Conservation (phyloP, 2,888 invertebrate genomes). For the Rhagonycha lutea region DNA sequence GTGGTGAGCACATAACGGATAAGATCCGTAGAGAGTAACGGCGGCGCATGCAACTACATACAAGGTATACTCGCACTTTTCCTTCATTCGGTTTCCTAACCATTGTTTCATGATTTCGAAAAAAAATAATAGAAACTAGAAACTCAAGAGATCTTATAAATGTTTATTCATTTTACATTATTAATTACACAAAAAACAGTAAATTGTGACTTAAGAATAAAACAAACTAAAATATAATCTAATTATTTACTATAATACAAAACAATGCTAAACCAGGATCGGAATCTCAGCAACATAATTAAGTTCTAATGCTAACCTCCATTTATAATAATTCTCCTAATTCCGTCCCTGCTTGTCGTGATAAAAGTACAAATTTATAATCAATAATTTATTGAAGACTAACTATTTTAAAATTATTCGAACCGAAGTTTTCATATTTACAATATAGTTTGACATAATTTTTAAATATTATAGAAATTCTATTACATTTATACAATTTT, state of each 20-base stretch:
- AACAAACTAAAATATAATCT: neutral
- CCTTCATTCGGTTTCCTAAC: too few species aligned
- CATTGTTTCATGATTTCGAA: neutral
- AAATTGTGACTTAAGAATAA: neutral
- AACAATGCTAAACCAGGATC: neutral
- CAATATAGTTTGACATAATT: neutral
- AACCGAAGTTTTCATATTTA: neutral
- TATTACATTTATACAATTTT: neutral
- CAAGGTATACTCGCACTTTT: too few species aligned
- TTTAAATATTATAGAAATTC: neutral
- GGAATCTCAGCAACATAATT: neutral
- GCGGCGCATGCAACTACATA: too few species aligned
- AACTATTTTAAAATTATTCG: neutral
- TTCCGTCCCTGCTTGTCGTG: neutral
- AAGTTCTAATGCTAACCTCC: neutral
- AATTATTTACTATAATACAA: neutral
- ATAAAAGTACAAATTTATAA: neutral
- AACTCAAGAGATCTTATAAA: neutral
- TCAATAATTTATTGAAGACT: neutral
- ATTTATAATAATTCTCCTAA: neutral
- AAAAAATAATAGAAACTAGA: neutral
- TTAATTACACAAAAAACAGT: neutral
- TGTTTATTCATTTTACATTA: neutral
- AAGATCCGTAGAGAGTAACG: too few species aligned
- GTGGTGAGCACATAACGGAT: too few species aligned